Base-by-base conservation (phyloP, 64 coral and sea anemone species). In the Hydrozoanthus tunicans region DNA sequence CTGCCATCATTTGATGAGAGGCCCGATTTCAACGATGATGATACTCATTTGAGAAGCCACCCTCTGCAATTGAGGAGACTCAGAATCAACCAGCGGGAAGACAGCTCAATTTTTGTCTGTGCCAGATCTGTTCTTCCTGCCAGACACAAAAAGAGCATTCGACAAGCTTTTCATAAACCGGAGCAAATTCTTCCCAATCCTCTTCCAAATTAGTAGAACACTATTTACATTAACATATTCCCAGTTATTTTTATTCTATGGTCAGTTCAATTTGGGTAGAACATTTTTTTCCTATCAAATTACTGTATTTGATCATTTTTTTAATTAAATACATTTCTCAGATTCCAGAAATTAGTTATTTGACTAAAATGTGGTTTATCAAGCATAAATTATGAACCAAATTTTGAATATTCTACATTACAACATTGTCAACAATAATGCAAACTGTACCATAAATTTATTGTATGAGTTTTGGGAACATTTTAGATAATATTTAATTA, bases 21-120 rank as follows among this genome's bases (percentile, higher is more conserved):
- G 8, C 88, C 88, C 12, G 88, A 78, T 9, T 77, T 20, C 53
- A 53, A 89, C 58, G 70, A 89, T 59, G 70, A 90, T 62, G 58
- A 86, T 77, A 77, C 57, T 32, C 59, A 59, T 0, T 24, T 83
- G 4, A 60, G 74, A 78, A 76, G 14, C 59, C 89, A 90, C 73
- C 89, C 89, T 79, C 59, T 90, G 43, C 59, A 32, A 76, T 10
- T 65, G 11, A 61, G 51, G 5, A 25, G 89, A 53, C 89, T 66
- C 3, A 56, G 89, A 7, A 6, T 90, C 3, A 90, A 90, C 89
- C 89, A 90, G 73, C 62, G 73, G 43, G 89, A 90, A 59, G 74
- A 90, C 12, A 92, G 84, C 13, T 95, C 94, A 6, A 95, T 85
- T 76, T 92, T 95, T 90, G 90, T 90, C 9, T 53, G 53, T 78